Conservation (phyloP, 2,888 invertebrate species). For the Siphlonurus alternatus region DNA sequence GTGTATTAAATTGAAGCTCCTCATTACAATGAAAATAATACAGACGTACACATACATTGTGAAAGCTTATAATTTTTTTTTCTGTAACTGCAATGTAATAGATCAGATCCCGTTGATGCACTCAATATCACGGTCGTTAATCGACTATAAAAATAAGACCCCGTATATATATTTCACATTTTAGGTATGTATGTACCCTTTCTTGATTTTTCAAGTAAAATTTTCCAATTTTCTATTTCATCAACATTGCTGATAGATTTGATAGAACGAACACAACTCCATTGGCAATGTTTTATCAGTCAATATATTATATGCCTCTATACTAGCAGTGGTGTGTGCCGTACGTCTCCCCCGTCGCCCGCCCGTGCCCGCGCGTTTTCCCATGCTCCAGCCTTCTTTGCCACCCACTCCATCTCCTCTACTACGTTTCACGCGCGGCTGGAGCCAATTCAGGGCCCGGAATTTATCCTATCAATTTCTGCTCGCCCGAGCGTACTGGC, state of each 20-base stretch:
- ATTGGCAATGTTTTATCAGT: no score
- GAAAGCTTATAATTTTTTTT: no score
- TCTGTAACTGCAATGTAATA: no score
- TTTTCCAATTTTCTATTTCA: not conserved
- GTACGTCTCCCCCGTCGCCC: not conserved
- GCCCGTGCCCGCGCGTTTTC: not conserved
- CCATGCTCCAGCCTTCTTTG: not conserved
- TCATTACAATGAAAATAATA: no score
- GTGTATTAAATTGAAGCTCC: no score
- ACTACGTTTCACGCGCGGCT: constrained; percentile 28
- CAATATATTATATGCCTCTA: not conserved
- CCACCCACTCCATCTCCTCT: not conserved
- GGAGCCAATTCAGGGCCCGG: constrained; percentile 41
- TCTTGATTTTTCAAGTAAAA: not conserved
- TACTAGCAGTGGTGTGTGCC: not conserved
- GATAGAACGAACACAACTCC: not conserved
- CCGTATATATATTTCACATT: no score
- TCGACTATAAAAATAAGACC: no score
- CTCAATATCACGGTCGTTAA: no score
- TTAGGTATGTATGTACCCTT: no score
- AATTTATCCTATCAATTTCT: constrained; percentile 47
- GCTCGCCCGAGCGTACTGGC: constrained; percentile 29
- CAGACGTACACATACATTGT: no score
- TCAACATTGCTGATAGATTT: not conserved
- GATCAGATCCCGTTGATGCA: no score